A percentile compares a stretch with the other conserved stretches of the same genome.
Conservation (phyloP, 2,113 vertebrate species). For the Tychaedon coryphoeus region DNA sequence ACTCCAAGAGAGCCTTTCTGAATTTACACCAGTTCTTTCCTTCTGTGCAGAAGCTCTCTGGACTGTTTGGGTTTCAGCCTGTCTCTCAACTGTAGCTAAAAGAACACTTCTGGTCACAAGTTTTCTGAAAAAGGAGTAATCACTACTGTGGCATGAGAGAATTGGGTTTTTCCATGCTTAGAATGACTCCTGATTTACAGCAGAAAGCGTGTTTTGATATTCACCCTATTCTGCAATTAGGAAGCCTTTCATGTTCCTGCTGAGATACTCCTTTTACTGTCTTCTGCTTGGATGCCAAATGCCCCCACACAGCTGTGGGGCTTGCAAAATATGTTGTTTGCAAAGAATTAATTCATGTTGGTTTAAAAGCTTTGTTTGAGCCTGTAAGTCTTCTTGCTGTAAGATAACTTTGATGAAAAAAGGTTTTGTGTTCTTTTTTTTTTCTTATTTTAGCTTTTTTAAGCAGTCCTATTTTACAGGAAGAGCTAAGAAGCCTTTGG, state of each 20-base stretch:
- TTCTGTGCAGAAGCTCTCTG: not conserved
- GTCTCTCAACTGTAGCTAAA: not conserved
- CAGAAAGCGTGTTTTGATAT: not conserved
- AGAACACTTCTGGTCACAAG: not conserved
- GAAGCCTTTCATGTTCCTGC: not conserved
- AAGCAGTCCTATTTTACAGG: not conserved
- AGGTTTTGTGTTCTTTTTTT: not conserved
- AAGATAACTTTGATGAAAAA: not conserved
- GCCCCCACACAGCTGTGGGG: not conserved
- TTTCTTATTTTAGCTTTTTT: not conserved
- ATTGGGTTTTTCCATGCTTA: accelerated
- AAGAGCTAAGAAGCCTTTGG: not conserved
- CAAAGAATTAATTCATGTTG: not conserved
- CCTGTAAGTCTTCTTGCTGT: not conserved
- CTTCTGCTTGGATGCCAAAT: not conserved
- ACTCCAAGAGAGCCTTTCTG: not conserved
- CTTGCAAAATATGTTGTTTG: not conserved
- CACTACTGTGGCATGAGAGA: not conserved
- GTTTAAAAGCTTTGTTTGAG: not conserved
- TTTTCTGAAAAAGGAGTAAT: not conserved
- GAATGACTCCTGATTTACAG: not conserved
- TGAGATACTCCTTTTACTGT: not conserved
- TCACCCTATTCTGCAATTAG: not conserved
- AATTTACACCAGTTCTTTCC: not conserved
- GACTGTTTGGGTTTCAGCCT: not conserved